Evolutionary conservation across 2,888 invertebrate species (phyloP).

Genomic region (Amblyjoppa proteus): DNA sequence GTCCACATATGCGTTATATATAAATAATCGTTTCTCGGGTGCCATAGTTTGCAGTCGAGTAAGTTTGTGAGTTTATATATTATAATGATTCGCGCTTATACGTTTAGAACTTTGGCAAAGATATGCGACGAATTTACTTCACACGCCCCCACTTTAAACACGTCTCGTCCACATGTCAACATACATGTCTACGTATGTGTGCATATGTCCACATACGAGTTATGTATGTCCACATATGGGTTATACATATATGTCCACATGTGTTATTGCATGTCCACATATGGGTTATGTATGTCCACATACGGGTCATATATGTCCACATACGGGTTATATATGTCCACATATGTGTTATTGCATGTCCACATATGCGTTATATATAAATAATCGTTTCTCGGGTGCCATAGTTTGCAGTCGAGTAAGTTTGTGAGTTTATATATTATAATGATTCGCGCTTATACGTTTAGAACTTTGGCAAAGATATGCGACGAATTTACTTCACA

Average conservation of each 20-base stretch:
- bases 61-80: background rate
- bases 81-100: background rate
- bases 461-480: background rate
- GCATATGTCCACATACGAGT: no score
- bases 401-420: background rate
- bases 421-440: background rate
- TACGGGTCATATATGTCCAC: no score
- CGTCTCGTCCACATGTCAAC: no score
- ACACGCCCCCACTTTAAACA: no score
- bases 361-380: background rate
- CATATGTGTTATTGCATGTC: no score
- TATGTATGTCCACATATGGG: no score
- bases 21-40: background rate
- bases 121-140: conserved; percentile 35
- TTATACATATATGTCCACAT: no score
- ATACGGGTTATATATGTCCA: background rate
- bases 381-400: no score
- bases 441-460: background rate
- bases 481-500: conserved; percentile 33
- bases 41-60: no score
- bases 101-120: background rate
- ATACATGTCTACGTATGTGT: no score
- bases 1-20: background rate
- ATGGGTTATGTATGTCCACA: no score
- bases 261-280: no score